Evolutionary conservation across 2,888 invertebrate genomes (phyloP).

Genomic region (Caenorhabditis macrosperma): DNA sequence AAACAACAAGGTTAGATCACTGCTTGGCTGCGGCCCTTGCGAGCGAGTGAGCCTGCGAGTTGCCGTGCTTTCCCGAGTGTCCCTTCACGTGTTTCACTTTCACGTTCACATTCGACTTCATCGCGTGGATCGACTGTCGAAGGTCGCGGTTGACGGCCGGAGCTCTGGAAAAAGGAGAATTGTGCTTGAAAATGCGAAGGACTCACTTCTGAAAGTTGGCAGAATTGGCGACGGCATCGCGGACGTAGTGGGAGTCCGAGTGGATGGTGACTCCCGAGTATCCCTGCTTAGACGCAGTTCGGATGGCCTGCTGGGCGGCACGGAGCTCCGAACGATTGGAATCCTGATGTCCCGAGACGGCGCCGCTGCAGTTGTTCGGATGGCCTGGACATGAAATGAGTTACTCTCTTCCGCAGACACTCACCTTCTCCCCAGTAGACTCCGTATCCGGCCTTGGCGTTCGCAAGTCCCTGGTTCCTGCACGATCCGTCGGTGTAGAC

Average conservation of each 20-base stretch:
- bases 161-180: background rate
- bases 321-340: conserved; percentile 23
- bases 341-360: conserved; percentile 23
- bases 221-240: conserved; percentile 20
- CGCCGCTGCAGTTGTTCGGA: conserved; percentile 14
- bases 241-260: conserved; percentile 22
- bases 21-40: conserved; percentile 22
- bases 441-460: conserved; percentile 20
- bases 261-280: conserved; percentile 22
- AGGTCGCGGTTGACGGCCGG: conserved; percentile 18
- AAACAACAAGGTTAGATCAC: background rate
- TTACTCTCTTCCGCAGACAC: too few species aligned
- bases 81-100: conserved; percentile 23
- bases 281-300: conserved; percentile 16
- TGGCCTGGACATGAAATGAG: background rate
- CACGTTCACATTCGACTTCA: conserved; percentile 15
- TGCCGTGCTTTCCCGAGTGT: conserved; percentile 16
- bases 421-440: conserved; percentile 31
- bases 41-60: conserved; percentile 11
- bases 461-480: conserved; percentile 11
- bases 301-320: conserved; percentile 27
- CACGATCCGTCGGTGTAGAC: conserved; percentile 26
- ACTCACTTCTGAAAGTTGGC: conserved; percentile 8
- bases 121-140: conserved; percentile 19
- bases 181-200: too few species aligned